Conservation (phyloP, 2,113 vertebrate species). For the Aramus guarauna region DNA sequence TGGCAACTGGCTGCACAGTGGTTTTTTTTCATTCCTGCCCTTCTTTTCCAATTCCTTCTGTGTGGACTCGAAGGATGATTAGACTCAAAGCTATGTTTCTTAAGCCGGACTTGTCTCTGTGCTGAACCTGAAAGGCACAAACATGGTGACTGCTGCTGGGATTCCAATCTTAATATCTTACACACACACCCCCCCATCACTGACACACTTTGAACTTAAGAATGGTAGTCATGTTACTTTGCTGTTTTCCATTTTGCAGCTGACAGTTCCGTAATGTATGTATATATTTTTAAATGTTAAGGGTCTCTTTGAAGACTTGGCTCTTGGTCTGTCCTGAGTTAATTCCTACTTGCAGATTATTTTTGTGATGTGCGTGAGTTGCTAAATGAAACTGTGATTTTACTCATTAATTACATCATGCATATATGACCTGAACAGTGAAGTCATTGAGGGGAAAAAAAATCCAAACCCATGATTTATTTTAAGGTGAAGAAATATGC, state of each 20-base stretch:
- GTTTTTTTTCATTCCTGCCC: background rate
- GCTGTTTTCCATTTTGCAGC: background rate
- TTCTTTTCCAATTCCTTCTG: background rate
- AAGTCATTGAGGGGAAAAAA: background rate
- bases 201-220: background rate
- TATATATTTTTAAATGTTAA: background rate
- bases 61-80: background rate
- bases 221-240: background rate
- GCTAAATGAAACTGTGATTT: background rate
- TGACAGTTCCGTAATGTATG: background rate
- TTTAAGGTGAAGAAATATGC: background rate
- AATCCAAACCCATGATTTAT: background rate
- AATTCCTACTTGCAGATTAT: background rate
- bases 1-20: background rate
- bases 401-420: background rate
- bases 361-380: background rate
- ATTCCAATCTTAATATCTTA: background rate
- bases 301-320: background rate
- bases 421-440: background rate
- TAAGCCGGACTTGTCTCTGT: background rate
- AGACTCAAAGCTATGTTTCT: fast-evolving
- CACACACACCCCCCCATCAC: background rate
- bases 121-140: background rate
- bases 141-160: background rate
- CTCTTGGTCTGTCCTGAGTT: background rate